These are phyloP conservation scores for Festucalex cinctus DNA, from an alignment of 2,113 vertebrate genomes.

Conservation along the genomic window DNA sequence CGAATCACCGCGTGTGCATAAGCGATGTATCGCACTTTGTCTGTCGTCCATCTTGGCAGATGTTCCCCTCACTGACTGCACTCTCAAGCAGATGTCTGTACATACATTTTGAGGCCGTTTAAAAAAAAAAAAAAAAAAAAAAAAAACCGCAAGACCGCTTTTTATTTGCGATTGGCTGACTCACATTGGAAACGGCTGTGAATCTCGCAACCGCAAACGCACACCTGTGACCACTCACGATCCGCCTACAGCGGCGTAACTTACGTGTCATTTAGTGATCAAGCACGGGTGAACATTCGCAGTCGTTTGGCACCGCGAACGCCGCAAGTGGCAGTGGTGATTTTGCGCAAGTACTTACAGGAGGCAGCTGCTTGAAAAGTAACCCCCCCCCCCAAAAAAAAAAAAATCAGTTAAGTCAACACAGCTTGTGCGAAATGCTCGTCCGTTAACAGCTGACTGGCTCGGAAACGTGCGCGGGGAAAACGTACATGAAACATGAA, in stretches of 20 bases:
- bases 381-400: too few species aligned
- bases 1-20: slow-evolving; percentile 47
- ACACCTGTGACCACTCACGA: slow-evolving; percentile 42
- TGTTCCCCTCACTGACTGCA: slow-evolving; percentile 8
- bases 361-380: slow-evolving; percentile 9
- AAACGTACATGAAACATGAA: too few species aligned
- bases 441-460: slow-evolving; percentile 17
- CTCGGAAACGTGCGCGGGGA: not conserved
- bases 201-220: slow-evolving; percentile 20
- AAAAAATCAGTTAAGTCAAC: slow-evolving; percentile 30
- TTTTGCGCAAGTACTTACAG: slow-evolving; percentile 3
- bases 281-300: slow-evolving; percentile 13
- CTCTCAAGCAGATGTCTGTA: slow-evolving; percentile 18
- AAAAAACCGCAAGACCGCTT: not conserved
- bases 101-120: slow-evolving; percentile 6
- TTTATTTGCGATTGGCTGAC: slow-evolving; percentile 27
- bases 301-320: slow-evolving; percentile 1
- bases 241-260: slow-evolving; percentile 11
- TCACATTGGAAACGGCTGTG: slow-evolving; percentile 28
- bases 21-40: slow-evolving; percentile 43
- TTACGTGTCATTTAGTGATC: slow-evolving; percentile 39
- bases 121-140: not conserved
- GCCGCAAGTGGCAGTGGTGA: slow-evolving; percentile 3
- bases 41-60: slow-evolving; percentile 39
- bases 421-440: not conserved